Evolutionary conservation across 2,797 vertebrate genomes (phyloP).

Genomic region (Poeciliopsis infans): DNA sequence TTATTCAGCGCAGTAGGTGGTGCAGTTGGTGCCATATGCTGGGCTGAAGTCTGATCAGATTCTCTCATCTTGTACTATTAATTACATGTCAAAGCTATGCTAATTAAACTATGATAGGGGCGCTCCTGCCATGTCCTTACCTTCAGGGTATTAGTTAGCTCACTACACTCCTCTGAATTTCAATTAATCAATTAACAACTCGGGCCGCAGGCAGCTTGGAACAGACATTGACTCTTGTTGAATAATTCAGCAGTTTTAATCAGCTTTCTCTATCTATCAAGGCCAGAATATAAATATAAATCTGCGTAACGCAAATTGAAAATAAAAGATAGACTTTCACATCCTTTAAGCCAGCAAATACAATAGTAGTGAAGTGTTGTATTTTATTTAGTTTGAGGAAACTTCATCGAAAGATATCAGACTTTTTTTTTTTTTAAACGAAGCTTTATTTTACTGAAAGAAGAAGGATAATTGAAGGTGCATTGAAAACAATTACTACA

Average conservation of each 20-base stretch:
- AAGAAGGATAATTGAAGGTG: background rate
- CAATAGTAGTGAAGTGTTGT: background rate
- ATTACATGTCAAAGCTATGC: conserved; percentile 64
- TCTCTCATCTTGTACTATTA: conserved; percentile 59
- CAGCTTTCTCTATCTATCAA: conserved; percentile 54
- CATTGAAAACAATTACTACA: background rate
- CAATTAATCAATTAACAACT: conserved; percentile 78
- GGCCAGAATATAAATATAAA: conserved; percentile 25
- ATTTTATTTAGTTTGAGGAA: conserved; percentile 10
- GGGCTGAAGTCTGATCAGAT: conserved; percentile 48
- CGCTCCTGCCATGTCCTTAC: conserved; percentile 63
- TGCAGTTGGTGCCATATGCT: conserved; percentile 43
- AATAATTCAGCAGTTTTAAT: conserved; percentile 71
- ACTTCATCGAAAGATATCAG: background rate
- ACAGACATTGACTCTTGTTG: conserved; percentile 55
- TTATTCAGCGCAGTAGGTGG: conserved; percentile 9
- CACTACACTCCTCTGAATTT: conserved; percentile 64
- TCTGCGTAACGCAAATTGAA: background rate
- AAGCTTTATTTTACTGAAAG: background rate
- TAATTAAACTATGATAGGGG: conserved; percentile 65
- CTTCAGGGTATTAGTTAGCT: conserved; percentile 71
- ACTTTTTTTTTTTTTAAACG: background rate
- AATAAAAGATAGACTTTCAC: background rate
- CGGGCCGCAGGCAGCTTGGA: conserved; percentile 58
- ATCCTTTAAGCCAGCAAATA: background rate